Conservation (phyloP, 2,113 vertebrate genomes). For the Pseudorhombus dupliciocellatus region DNA sequence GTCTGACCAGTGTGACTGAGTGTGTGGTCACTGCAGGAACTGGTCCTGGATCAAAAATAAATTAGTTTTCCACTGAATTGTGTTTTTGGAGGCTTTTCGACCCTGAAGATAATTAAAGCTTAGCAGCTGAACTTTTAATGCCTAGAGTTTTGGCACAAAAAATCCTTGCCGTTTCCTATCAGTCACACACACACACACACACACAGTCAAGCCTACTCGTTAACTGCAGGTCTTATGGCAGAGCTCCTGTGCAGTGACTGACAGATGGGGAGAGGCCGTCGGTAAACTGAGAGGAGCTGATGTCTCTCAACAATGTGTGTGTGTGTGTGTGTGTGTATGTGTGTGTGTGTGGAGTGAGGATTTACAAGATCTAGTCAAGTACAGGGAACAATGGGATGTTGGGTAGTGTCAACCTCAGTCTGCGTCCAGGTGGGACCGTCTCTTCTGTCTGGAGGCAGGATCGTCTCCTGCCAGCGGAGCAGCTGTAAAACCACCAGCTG, state of each 20-base stretch:
- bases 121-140: background rate
- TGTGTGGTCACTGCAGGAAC: too few species aligned
- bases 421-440: background rate
- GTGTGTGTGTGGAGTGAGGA: background rate
- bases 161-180: background rate
- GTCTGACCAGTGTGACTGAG: too few species aligned
- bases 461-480: background rate
- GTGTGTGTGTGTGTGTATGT: background rate
- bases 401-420: background rate
- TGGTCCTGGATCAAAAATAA: too few species aligned
- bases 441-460: background rate
- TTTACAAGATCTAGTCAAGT: background rate
- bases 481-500: background rate
- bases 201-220: background rate
- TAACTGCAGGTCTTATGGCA: background rate
- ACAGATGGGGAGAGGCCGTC: background rate
- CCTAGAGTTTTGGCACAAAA: background rate
- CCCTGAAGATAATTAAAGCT: background rate
- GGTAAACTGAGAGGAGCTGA: background rate
- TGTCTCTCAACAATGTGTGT: background rate
- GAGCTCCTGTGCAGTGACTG: background rate
- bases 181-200: slow-evolving; percentile 8
- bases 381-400: background rate
- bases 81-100: background rate
- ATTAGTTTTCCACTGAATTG: background rate